phyloP scores from a whole-genome alignment of 2,797 vertebrate species.

The Cryptoblepharus egeriae region DNA sequence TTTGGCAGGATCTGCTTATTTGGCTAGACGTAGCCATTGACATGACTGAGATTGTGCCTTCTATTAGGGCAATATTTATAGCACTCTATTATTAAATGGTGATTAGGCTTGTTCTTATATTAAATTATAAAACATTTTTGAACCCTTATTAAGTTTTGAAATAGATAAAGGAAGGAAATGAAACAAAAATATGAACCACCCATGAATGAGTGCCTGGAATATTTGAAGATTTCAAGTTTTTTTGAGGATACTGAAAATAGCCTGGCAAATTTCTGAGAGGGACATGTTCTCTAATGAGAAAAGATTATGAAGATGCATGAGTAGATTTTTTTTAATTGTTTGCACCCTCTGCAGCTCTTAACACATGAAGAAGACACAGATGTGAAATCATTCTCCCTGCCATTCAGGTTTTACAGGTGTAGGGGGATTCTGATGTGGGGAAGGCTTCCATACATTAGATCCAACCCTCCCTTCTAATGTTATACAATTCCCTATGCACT shows the following conservation, averaged over 20 bases:
- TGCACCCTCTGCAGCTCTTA: too few species aligned
- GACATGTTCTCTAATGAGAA: too few species aligned
- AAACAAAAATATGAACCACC: neutral
- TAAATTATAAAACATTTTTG: neutral
- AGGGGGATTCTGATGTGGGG: neutral
- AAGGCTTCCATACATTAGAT: neutral
- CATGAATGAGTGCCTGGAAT: neutral
- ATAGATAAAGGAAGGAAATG: constrained; percentile 17
- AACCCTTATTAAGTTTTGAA: constrained; percentile 17
- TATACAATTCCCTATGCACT: neutral
- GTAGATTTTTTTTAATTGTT: too few species aligned
- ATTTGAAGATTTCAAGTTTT: neutral
- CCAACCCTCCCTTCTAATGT: neutral
- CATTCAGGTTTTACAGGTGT: too few species aligned
- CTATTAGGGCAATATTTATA: neutral
- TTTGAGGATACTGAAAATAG: neutral
- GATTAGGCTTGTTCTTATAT: neutral
- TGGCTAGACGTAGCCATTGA: too few species aligned
- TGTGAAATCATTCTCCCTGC: too few species aligned
- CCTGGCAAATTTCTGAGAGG: too few species aligned
- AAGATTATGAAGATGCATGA: too few species aligned
- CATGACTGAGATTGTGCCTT: neutral
- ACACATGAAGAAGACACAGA: too few species aligned
- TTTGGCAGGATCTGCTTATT: too few species aligned
- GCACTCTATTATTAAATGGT: neutral